Percentiles rank a stretch among this genome's conserved stretches.
These are phyloP conservation scores for Zaprionus davidi DNA, from an alignment of 1,140 invertebrate species.

Conservation along the genomic window DNA sequence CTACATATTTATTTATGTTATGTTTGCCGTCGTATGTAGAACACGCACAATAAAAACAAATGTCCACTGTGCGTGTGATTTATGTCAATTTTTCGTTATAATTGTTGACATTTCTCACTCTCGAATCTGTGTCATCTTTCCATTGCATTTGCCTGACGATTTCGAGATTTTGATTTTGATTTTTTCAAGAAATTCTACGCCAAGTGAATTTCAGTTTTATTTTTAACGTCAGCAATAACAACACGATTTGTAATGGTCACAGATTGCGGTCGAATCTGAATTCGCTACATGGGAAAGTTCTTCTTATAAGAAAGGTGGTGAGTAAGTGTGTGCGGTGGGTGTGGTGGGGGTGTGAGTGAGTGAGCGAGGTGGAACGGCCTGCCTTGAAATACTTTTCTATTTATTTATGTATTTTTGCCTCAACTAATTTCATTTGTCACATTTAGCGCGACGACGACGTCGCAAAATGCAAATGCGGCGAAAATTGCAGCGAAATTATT, in stretches of 20 bases:
- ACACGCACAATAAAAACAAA: conserved; percentile 35
- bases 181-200: conserved; percentile 20
- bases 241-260: conserved; percentile 57
- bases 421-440: conserved; percentile 12
- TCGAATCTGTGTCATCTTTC: conserved; percentile 55
- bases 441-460: background rate
- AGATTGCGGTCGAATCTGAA: conserved; percentile 54
- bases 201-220: conserved; percentile 43
- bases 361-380: conserved; percentile 46
- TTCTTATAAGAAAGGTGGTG: background rate
- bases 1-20: conserved; percentile 22
- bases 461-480: conserved; percentile 5
- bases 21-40: conserved; percentile 51
- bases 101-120: conserved; percentile 54
- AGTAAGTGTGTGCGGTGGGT: conserved; percentile 11
- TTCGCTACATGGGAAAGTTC: conserved; percentile 54
- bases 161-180: background rate
- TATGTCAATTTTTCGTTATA: conserved; percentile 59
- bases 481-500: conserved; percentile 24
- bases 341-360: conserved; percentile 25
- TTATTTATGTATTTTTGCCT: conserved; percentile 10
- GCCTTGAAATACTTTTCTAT: conserved; percentile 66
- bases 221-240: conserved; percentile 36
- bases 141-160: conserved; percentile 27
- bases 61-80: conserved; percentile 50